These are phyloP conservation scores for Pocillopora verrucosa DNA, from an alignment of 64 coral and sea anemone genomes.

Conservation along the genomic window DNA sequence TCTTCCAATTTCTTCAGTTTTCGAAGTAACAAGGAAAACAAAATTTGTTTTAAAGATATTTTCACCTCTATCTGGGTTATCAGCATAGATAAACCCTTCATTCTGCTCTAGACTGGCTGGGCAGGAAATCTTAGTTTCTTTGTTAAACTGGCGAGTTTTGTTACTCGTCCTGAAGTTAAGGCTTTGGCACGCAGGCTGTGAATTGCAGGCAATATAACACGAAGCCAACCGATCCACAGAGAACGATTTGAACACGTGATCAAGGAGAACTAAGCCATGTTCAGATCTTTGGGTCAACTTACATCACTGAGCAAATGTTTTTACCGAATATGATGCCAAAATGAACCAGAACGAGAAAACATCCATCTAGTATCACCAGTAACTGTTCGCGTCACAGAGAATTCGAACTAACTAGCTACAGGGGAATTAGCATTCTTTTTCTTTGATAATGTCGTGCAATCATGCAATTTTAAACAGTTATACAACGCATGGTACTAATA, in stretches of 20 bases:
- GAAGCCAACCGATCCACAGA: not conserved
- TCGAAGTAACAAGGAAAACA: too few species aligned
- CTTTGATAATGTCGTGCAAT: too few species aligned
- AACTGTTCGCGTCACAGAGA: too few species aligned
- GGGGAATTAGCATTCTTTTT: too few species aligned
- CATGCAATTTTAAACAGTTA: too few species aligned
- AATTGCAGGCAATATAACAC: not conserved
- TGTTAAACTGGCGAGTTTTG: slow-evolving; percentile 18
- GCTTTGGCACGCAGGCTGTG: not conserved
- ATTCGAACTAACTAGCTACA: too few species aligned
- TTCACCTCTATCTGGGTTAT: too few species aligned
- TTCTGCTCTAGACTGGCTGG: not conserved
- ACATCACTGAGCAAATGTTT: not conserved
- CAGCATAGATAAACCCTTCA: too few species aligned
- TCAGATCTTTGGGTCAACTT: not conserved
- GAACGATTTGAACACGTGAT: not conserved
- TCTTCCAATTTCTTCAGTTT: too few species aligned
- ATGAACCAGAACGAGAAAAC: not conserved
- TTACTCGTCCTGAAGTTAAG: not conserved
- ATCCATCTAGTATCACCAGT: too few species aligned
- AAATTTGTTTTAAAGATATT: too few species aligned
- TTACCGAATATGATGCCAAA: not conserved
- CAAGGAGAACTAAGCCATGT: not conserved
- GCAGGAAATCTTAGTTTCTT: not conserved
- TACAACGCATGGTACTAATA: too few species aligned